Base-by-base conservation (phyloP, 1,140 invertebrate genomes). In the Dolichoris vasculosae region DNA sequence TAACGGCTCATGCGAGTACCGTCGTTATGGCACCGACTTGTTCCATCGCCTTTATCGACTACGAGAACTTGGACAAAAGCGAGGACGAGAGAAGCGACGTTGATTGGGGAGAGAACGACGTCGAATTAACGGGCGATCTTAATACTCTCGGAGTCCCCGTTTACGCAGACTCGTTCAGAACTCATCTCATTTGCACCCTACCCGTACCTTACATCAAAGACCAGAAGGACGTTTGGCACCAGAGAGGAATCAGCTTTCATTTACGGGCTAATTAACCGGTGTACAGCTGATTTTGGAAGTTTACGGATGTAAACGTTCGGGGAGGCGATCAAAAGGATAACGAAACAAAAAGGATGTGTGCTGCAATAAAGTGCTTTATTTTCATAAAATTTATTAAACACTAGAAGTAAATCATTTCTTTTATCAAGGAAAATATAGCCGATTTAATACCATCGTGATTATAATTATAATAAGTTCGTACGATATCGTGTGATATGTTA, bases 361-460 rank as follows among this genome's bases (percentile, higher is more conserved):
- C 88, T 89, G 84, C 89, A 88, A 87, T 90, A 90, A 89, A 90
- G 90, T 91, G 90, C 89, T 91, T 91, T 91, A 91, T 91, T 91
- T 84, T 90, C 89, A 88, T 90, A 90, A 90, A 91, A 90, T 90
- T 90, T 88, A 88, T 89, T 90, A 91, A 89, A 89, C 88, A 89
- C 88, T 89, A 90, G 87, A 90, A 88, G 87, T 88, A 89, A 89
- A 87, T 89, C 79, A 73, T 88, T 73, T 38, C 30, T 1, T 85
- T 86, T 88, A 88, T 88, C 89, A 73, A 84, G 90, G 87, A 88
- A 90, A 89, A 90, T 89, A 88, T 88, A 88, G 87, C 87, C 84
- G 86, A 85, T 88, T 89, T 75, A 87, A 87, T 90, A 89, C 87
- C 82, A 84, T 89, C 87, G 69, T 88, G 88, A 89, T 87, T 88